Evolutionary conservation across 1,140 invertebrate genomes (phyloP).

Genomic region (Agraylea sexmaculata): DNA sequence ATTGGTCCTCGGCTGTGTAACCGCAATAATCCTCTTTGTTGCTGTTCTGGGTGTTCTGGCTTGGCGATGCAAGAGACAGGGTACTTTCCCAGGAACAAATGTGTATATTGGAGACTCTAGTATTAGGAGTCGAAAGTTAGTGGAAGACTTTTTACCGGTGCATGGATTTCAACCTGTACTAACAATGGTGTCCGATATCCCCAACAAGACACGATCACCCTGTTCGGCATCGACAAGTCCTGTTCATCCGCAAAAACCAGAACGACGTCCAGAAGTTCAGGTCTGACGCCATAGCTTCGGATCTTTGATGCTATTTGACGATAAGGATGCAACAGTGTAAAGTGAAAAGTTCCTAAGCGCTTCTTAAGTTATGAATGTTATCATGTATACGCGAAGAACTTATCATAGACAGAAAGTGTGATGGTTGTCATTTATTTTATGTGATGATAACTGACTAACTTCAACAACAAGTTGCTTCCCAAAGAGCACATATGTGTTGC

Average conservation of each 20-base stretch:
- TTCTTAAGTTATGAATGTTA: too few relatives aligned
- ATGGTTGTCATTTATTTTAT: too few relatives aligned
- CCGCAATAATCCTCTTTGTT: conserved; percentile 43
- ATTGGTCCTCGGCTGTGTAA: conserved; percentile 39
- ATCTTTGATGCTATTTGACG: conserved; percentile 31
- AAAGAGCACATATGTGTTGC: too few relatives aligned
- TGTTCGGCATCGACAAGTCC: conserved; percentile 21
- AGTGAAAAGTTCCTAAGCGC: conserved; percentile 22
- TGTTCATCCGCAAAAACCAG: conserved; percentile 17
- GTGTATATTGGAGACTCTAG: conserved; percentile 44
- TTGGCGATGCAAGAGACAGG: conserved; percentile 41
- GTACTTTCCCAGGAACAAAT: conserved; percentile 43
- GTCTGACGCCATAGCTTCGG: conserved; percentile 50
- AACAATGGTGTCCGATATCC: conserved; percentile 32
- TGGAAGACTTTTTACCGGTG: conserved; percentile 42
- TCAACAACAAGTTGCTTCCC: too few relatives aligned
- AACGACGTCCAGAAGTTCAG: conserved; percentile 37
- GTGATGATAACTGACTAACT: too few relatives aligned
- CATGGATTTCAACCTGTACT: conserved; percentile 46
- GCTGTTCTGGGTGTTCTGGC: conserved; percentile 38
- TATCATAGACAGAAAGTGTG: too few relatives aligned
- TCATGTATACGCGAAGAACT: too few relatives aligned
- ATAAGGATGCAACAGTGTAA: conserved; percentile 21
- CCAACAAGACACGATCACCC: conserved; percentile 27
- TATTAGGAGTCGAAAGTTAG: conserved; percentile 42